Conservation (phyloP, 2,113 vertebrate genomes). For the Lichenostomus cassidix region DNA sequence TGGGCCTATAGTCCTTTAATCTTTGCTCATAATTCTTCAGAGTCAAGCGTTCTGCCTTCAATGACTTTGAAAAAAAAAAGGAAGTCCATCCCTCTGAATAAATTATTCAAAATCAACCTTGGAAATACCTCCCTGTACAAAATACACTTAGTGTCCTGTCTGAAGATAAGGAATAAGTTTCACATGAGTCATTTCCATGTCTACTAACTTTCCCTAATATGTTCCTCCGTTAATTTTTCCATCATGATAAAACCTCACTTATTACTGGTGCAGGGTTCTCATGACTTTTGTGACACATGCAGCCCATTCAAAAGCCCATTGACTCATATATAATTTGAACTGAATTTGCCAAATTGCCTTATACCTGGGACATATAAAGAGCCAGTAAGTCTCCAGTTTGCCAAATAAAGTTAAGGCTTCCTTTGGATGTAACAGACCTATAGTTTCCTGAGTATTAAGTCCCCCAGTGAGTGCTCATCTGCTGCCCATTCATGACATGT, state of each 20-base stretch:
- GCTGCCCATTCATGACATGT: not conserved
- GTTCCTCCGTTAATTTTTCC: not conserved
- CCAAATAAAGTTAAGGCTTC: not conserved
- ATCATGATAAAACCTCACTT: not conserved
- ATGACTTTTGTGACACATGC: not conserved
- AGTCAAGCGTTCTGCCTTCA: not conserved
- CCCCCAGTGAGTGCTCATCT: not conserved
- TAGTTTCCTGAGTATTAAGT: not conserved
- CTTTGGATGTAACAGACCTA: not conserved
- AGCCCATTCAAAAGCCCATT: not conserved
- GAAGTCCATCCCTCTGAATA: not conserved
- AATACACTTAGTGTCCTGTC: not conserved
- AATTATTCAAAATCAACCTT: constrained; percentile 49
- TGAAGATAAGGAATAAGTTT: not conserved
- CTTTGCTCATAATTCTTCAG: not conserved
- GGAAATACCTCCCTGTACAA: not conserved
- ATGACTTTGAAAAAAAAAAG: constrained; percentile 1
- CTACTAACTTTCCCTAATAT: not conserved
- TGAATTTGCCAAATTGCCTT: not conserved
- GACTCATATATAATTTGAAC: accelerated
- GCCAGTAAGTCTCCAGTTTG: not conserved
- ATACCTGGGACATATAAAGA: not conserved
- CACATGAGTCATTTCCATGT: not conserved
- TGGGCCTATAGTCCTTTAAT: not conserved
- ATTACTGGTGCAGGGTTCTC: not conserved